Evolutionary conservation across 2,113 vertebrate genomes (phyloP).

Genomic region (Danionella cerebrum): DNA sequence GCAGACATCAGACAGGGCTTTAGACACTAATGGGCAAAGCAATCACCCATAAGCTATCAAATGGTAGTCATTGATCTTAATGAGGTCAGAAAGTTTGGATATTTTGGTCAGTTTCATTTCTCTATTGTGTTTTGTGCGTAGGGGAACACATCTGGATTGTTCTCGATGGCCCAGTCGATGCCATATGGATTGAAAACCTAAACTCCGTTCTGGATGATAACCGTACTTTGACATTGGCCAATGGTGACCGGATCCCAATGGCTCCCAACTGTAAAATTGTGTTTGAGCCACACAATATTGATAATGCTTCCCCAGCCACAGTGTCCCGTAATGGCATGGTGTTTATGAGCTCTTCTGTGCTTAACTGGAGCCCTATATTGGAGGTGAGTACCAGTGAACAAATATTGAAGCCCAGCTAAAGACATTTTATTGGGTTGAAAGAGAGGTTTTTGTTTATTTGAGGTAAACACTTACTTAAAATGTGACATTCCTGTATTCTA

Average conservation of each 20-base stretch:
- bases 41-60: not conserved
- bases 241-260: constrained; percentile 95
- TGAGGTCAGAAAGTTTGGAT: not conserved
- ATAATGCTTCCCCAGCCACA: constrained; percentile 93
- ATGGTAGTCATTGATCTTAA: not conserved
- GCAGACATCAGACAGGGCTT: not conserved
- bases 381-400: constrained; percentile 83
- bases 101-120: not conserved
- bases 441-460: too few species aligned
- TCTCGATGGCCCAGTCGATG: constrained; percentile 93
- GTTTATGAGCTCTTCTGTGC: constrained; percentile 94
- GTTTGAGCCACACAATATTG: constrained; percentile 94
- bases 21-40: not conserved
- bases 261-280: constrained; percentile 90
- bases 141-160: constrained; percentile 96
- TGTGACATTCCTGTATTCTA: too few species aligned
- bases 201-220: constrained; percentile 97
- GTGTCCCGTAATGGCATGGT: constrained; percentile 98
- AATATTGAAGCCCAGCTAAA: too few species aligned
- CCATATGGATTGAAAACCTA: constrained; percentile 97
- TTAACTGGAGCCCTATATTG: constrained; percentile 87
- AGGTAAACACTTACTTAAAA: too few species aligned
- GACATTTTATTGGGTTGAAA: too few species aligned
- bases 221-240: constrained; percentile 87
- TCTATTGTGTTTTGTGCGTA: constrained; percentile 43